Percentiles rank a stretch among this genome's conserved stretches.
Conservation (phyloP, 2,113 vertebrate species). For the Tapirus terrestris region DNA sequence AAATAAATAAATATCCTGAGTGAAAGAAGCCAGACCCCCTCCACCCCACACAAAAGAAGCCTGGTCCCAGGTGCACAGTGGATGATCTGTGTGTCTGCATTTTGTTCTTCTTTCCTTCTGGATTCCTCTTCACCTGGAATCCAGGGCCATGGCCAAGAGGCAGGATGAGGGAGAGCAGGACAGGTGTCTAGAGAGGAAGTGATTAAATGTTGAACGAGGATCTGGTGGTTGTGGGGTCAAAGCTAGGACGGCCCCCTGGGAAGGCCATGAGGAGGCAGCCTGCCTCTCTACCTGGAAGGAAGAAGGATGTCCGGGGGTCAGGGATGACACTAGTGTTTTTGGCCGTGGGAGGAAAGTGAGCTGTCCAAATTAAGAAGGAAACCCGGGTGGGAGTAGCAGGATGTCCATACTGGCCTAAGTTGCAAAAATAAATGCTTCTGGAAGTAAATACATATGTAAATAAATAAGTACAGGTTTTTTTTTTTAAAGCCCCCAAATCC, state of each 20-base stretch:
- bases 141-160: not conserved
- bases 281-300: constrained; percentile 66
- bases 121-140: constrained; percentile 32
- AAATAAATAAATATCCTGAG: not conserved
- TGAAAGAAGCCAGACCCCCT: not conserved
- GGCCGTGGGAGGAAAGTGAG: constrained; percentile 51
- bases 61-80: not conserved
- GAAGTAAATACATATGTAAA: constrained; percentile 56
- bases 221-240: constrained; percentile 50
- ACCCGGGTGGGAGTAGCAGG: constrained; percentile 48
- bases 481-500: not conserved
- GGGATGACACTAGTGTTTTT: constrained; percentile 48
- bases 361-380: constrained; percentile 64
- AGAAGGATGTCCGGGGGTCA: constrained; percentile 76
- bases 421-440: constrained; percentile 66
- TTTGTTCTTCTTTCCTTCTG: not conserved
- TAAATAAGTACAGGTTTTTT: constrained; percentile 49
- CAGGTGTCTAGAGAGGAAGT: constrained; percentile 55
- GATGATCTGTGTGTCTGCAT: not conserved
- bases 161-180: constrained; percentile 51
- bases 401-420: constrained; percentile 53
- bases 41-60: not conserved
- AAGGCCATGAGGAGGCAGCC: not conserved
- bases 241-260: not conserved
- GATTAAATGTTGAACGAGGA: constrained; percentile 49